Base-by-base conservation (phyloP, 2,797 vertebrate genomes). In the Enteromius unitaeniatus region DNA sequence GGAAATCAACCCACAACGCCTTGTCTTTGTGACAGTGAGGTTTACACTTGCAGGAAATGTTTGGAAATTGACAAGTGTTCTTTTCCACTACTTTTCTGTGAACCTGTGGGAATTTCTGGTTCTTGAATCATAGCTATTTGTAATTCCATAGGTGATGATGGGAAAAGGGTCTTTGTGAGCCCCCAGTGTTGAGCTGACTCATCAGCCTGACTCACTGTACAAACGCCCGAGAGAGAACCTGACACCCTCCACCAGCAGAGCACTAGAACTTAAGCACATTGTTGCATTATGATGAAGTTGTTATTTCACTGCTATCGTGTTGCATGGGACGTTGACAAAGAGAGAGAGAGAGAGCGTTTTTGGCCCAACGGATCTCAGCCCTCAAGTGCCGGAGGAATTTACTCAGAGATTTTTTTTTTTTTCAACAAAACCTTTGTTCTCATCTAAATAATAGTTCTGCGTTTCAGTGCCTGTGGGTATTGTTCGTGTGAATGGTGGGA, bases 61-160 rank as follows among this genome's bases (percentile, higher is more conserved):
- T 80, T 86, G 58, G 68, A 60, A 74, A 65, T 19, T 26, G 7
- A 53, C 49, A 88, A 88, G 84, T 78, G 83, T 85, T 88, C n/a
- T 34, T 80, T 67, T 73, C 81, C 82, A 72, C 55, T 77, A 72
- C 65, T 89, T 89, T 91, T 79, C 78, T 84, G 55, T 82, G 84
- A 86, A 81, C 87, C 47, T 81, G 82, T 86, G 89, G 84, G 85
- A 90, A 92, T 93, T 89, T 91, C 55, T 89, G 14, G 49, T 70
- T 79, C 80, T 82, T 94, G 92, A 95, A 88, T 95, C 93, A 94
- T 78, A 84, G 81, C 58, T 77, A 62, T 87, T 83, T 10, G 58
- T 21, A n/a, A 84, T 79, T 82, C 70, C 89, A 45, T 88, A 82
- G 79, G 19, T 89, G 79, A 86, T 68, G 86, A 74, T 83, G 8